These are phyloP conservation scores for Orthonyx spaldingii DNA, from an alignment of 2,113 vertebrate species.

Conservation along the genomic window DNA sequence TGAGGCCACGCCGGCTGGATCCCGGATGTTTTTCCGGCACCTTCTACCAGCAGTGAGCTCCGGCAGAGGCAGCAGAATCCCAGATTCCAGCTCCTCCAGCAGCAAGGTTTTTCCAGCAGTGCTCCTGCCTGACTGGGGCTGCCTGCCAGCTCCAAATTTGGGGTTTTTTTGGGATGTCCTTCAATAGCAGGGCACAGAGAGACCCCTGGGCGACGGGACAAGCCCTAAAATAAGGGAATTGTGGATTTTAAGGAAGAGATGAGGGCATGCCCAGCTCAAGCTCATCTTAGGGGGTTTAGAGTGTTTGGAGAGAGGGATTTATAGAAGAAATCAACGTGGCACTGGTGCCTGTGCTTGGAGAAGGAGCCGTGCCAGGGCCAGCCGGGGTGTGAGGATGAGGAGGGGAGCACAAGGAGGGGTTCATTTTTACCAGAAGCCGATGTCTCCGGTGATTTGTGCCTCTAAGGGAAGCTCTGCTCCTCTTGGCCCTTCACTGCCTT, in stretches of 20 bases:
- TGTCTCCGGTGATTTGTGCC: background rate
- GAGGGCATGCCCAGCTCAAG: background rate
- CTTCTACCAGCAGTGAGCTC: background rate
- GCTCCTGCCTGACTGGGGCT: background rate
- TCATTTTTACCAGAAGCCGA: background rate
- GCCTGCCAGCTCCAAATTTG: background rate
- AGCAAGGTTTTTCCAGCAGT: background rate
- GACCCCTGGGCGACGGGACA: fast-evolving
- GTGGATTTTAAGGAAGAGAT: background rate
- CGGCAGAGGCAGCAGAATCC: background rate
- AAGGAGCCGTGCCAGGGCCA: fast-evolving
- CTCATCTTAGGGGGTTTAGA: background rate
- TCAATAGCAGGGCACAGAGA: background rate
- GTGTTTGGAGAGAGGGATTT: background rate
- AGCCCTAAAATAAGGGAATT: background rate
- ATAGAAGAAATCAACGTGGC: background rate
- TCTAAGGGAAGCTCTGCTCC: background rate
- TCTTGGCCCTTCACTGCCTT: background rate
- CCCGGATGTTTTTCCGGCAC: background rate
- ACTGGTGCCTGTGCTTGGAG: background rate
- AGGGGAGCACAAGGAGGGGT: background rate
- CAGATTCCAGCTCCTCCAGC: background rate
- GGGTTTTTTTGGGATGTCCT: background rate
- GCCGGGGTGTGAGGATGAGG: fast-evolving
- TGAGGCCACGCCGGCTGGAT: background rate